Conservation (phyloP, 1,140 invertebrate species). For the Paraescarpia echinospica region DNA sequence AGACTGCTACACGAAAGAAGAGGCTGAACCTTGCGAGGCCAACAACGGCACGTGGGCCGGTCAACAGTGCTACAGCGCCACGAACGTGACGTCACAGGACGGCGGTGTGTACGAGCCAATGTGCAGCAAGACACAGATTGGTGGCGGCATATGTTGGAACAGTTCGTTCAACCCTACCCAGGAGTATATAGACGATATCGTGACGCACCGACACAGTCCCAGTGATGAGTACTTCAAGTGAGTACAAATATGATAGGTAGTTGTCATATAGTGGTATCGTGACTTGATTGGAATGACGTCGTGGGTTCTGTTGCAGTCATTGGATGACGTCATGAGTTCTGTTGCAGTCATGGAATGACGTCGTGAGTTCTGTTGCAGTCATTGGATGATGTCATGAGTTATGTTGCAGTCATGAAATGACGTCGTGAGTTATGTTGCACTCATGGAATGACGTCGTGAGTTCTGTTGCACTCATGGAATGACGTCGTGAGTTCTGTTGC, state of each 20-base stretch:
- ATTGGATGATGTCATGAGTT: too few relatives aligned
- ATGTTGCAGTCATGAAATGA: not conserved
- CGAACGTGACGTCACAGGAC: not conserved
- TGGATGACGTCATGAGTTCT: too few relatives aligned
- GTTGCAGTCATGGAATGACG: not conserved
- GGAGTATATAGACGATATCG: constrained; percentile 33
- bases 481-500: not conserved
- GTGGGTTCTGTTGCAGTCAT: not conserved
- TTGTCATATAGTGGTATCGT: too few relatives aligned
- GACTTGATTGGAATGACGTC: not conserved
- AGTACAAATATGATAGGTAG: constrained; percentile 37
- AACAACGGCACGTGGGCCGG: not conserved
- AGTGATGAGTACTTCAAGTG: constrained; percentile 71
- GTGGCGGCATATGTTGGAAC: constrained; percentile 4
- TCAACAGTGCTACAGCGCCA: constrained; percentile 2
- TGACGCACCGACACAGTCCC: constrained; percentile 53
- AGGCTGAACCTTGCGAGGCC: not conserved
- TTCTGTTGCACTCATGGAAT: not conserved
- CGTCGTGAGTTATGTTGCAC: not conserved
- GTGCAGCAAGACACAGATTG: not conserved
- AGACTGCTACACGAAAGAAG: constrained; percentile 20
- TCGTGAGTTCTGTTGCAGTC: not conserved
- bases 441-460: not conserved
- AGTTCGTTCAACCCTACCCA: constrained; percentile 28
- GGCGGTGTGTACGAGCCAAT: not conserved